These are phyloP conservation scores for Prinia subflava DNA, from an alignment of 2,113 vertebrate species.

Conservation along the genomic window DNA sequence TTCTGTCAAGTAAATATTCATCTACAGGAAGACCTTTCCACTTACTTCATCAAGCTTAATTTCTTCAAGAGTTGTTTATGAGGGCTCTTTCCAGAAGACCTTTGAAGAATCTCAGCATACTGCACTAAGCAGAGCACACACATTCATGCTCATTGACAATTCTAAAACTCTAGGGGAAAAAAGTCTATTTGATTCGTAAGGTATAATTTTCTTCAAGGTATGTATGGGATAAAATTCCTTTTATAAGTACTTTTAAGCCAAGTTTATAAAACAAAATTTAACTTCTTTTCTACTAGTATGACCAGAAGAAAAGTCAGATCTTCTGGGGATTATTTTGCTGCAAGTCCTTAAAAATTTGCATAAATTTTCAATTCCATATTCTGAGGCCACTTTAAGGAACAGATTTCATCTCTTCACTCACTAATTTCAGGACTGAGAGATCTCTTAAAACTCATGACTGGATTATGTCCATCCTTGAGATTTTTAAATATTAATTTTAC, in stretches of 20 bases:
- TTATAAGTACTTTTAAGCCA: not conserved
- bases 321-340: not conserved
- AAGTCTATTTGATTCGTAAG: not conserved
- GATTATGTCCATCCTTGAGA: not conserved
- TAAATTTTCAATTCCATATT: not conserved
- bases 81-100: not conserved
- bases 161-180: not conserved
- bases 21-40: not conserved
- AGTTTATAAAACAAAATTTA: not conserved
- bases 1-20: not conserved
- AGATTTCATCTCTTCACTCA: not conserved
- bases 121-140: not conserved
- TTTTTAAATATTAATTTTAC: not conserved
- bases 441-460: not conserved
- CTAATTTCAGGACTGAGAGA: not conserved
- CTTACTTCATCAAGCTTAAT: slow-evolving; percentile 49
- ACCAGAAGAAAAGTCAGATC: not conserved
- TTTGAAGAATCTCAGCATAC: not conserved
- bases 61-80: slow-evolving; percentile 30
- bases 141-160: not conserved
- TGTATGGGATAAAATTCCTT: not conserved
- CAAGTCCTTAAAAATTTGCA: not conserved
- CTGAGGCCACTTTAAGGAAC: not conserved
- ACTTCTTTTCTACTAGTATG: not conserved
- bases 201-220: not conserved